Base-by-base conservation (phyloP, 2,888 invertebrate species). In the Melinopterus prodromus region DNA sequence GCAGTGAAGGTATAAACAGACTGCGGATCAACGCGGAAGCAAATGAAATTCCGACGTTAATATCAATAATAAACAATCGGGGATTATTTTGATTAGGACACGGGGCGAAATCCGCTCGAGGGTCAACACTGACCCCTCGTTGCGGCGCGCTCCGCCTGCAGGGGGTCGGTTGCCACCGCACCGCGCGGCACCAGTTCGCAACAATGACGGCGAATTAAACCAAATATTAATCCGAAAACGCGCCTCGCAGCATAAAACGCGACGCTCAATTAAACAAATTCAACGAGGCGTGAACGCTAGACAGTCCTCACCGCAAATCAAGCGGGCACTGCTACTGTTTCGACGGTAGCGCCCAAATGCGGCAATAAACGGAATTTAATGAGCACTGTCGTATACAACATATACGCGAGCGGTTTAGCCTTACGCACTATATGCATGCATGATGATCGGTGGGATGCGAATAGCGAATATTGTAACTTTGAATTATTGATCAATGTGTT, bases 361-460 rank as follows among this genome's bases (percentile, higher is more conserved):
- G 77, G 77, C 69, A 38, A 77, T 77, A 77, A 77, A 77, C 77
- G 69, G 69, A 69, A 77, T 77, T 77, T 77, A 77, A 77, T 77
- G 77, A 77, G 77, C 77, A 38, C 77, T 69, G 53, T 53, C 53
- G 12, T 53, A 53, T 53, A 53, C 53, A 53, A 53, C 12, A 53
- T 53, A 53, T 53, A 53, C 3, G 53, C 53, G 26, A 26, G 26
- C 26, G 26, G 26, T 26, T 26, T 26, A 26, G 26, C 2, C 26
- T 26, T 26, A 26, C 26, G 26, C 26, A 26, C 26, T 26, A 26
- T 26, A 26, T 26, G 26, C 26, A 26, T 26, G 26, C 26, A 26
- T 26, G 26, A 26, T 26, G 26, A 26, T 26, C 26, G 1, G 26
- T 26, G 26, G 26, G 26, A 26, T 26, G 26, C 26, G 26, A 26